A percentile compares a stretch with the other conserved stretches of the same genome.
Evolutionary conservation across 2,797 vertebrate species (phyloP).

Genomic region (Zenarchopterus dispar): DNA sequence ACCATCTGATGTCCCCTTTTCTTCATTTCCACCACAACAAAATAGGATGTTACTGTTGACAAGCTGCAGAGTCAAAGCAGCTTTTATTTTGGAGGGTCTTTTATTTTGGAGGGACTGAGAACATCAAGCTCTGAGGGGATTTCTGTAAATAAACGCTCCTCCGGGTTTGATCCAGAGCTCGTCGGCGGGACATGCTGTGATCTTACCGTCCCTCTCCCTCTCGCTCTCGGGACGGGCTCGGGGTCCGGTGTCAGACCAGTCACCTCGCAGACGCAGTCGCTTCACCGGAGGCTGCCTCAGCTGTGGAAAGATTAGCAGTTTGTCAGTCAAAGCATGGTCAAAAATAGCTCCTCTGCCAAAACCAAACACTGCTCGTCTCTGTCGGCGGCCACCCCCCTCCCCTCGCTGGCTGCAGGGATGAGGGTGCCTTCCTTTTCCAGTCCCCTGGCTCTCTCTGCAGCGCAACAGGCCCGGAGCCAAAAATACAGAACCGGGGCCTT

Average conservation of each 20-base stretch:
- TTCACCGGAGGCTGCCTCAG: conserved; percentile 96
- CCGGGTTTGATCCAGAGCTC: neutral
- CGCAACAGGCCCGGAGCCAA: conserved; percentile 62
- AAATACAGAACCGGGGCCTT: conserved; percentile 54
- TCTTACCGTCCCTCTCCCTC: conserved; percentile 94
- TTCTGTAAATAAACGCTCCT: too few species aligned
- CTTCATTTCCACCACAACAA: too few species aligned
- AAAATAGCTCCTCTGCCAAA: conserved; percentile 74
- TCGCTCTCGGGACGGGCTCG: conserved; percentile 97
- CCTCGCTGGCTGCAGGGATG: conserved; percentile 40
- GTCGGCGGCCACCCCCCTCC: conserved; percentile 43
- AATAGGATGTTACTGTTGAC: too few species aligned
- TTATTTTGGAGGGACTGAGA: neutral
- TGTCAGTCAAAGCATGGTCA: conserved; percentile 70
- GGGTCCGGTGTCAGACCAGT: conserved; percentile 98
- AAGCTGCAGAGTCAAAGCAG: too few species aligned
- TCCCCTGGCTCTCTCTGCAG: conserved; percentile 43
- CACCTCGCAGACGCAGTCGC: conserved; percentile 92
- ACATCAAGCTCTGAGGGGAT: neutral
- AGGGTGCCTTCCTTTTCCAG: conserved; percentile 61
- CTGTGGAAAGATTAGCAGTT: conserved; percentile 77
- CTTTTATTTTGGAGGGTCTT: neutral
- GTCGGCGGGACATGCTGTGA: conserved; percentile 5
- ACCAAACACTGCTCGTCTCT: conserved; percentile 66
- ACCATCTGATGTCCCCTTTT: too few species aligned